Evolutionary conservation across 2,113 vertebrate genomes (phyloP).

Genomic region (Coreoperca whiteheadi): DNA sequence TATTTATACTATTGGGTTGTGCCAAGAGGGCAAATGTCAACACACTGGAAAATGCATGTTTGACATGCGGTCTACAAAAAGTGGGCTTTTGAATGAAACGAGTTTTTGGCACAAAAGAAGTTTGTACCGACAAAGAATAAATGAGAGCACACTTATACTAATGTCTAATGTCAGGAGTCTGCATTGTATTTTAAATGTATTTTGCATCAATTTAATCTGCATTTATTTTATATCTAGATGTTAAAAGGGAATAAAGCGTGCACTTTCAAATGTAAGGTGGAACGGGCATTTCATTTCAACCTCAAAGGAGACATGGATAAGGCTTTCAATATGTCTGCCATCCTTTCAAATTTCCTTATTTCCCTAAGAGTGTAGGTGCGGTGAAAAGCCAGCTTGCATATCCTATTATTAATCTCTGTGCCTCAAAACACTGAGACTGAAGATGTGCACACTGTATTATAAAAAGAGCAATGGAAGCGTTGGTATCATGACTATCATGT

Average conservation of each 20-base stretch:
- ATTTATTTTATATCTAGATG: neutral
- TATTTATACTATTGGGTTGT: constrained; percentile 4
- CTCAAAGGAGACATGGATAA: neutral
- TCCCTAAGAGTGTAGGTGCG: neutral
- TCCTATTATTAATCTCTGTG: constrained; percentile 7
- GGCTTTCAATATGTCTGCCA: neutral
- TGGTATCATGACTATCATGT: neutral
- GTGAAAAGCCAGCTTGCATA: neutral
- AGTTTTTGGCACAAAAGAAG: neutral
- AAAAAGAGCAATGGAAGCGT: neutral
- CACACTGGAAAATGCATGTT: neutral
- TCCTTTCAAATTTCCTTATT: neutral
- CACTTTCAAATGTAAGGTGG: neutral
- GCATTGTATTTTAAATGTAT: neutral
- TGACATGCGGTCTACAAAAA: neutral
- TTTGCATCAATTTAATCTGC: neutral
- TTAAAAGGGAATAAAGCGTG: neutral
- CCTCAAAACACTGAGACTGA: neutral
- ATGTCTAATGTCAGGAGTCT: neutral
- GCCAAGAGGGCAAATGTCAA: constrained; percentile 2
- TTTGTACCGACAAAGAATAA: neutral
- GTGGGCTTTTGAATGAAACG: constrained; percentile 4
- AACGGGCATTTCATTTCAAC: neutral
- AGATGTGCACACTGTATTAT: neutral
- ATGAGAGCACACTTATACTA: neutral